Conservation (phyloP, 2,113 vertebrate genomes). For the Boulengeromyrus knoepffleri region DNA sequence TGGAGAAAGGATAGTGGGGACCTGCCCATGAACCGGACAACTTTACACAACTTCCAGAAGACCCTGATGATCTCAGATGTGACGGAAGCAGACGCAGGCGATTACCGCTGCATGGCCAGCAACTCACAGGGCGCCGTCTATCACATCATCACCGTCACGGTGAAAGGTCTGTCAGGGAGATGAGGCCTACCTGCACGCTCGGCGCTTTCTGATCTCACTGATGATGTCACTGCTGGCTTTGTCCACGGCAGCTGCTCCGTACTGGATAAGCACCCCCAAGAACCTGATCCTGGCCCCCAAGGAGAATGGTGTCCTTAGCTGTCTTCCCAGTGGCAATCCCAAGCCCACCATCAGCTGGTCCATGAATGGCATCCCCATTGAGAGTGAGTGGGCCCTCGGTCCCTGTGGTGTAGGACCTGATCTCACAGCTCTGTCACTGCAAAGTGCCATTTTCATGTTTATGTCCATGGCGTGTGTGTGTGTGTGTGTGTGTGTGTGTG, state of each 20-base stretch:
- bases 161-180: slow-evolving; percentile 72
- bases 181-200: background rate
- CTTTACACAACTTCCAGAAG: slow-evolving; percentile 79
- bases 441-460: background rate
- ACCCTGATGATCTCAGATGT: slow-evolving; percentile 78
- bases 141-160: slow-evolving; percentile 80
- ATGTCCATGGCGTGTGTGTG: background rate
- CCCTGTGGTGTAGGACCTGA: background rate
- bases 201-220: background rate
- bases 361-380: slow-evolving; percentile 77
- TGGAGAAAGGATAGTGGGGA: slow-evolving; percentile 84
- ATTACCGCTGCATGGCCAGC: slow-evolving; percentile 79
- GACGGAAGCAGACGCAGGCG: slow-evolving; percentile 79
- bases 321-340: slow-evolving; percentile 80
- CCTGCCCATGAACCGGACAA: slow-evolving; percentile 65
- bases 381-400: slow-evolving; percentile 65
- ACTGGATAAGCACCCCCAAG: slow-evolving; percentile 84
- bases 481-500: background rate
- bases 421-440: background rate
- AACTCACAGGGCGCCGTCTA: slow-evolving; percentile 69
- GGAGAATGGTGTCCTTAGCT: slow-evolving; percentile 79
- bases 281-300: slow-evolving; percentile 91
- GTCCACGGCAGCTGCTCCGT: slow-evolving; percentile 75
- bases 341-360: slow-evolving; percentile 83
- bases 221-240: background rate